Conservation (phyloP, 2,888 invertebrate species). For the Callyntrura guangdongensis region DNA sequence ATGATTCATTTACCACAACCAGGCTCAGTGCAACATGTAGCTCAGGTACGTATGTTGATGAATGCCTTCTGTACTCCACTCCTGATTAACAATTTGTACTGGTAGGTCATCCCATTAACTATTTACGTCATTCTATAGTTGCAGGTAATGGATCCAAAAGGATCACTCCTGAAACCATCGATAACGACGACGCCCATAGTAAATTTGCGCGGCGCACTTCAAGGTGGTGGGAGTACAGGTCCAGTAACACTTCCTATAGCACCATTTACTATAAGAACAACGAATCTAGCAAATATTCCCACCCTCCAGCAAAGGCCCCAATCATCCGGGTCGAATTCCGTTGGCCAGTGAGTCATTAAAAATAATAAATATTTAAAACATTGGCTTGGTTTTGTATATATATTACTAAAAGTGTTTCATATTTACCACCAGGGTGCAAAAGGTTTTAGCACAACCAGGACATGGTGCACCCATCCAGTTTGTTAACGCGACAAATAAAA, state of each 20-base stretch:
- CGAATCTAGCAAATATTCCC: conserved; percentile 77
- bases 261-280: conserved; percentile 82
- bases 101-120: background rate
- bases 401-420: background rate
- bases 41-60: conserved; percentile 78
- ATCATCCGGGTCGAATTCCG: conserved; percentile 74
- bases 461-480: conserved; percentile 85
- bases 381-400: background rate
- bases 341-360: conserved; percentile 80
- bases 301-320: conserved; percentile 82
- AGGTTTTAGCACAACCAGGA: conserved; percentile 85
- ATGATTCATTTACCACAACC: conserved; percentile 84
- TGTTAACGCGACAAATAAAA: conserved; percentile 81
- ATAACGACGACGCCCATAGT: conserved; percentile 82
- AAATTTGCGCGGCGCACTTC: conserved; percentile 80
- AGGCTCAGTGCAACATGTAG: conserved; percentile 82
- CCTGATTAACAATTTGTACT: background rate
- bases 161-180: conserved; percentile 83
- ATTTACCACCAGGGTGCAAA: conserved; percentile 76
- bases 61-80: too few species aligned
- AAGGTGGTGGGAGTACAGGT: conserved; percentile 77
- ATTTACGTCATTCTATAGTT: conserved; percentile 78
- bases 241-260: conserved; percentile 79
- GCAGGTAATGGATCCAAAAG: conserved; percentile 84
- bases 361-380: background rate